These are phyloP conservation scores for Eolophus roseicapilla DNA, from an alignment of 2,113 vertebrate genomes.

Conservation along the genomic window DNA sequence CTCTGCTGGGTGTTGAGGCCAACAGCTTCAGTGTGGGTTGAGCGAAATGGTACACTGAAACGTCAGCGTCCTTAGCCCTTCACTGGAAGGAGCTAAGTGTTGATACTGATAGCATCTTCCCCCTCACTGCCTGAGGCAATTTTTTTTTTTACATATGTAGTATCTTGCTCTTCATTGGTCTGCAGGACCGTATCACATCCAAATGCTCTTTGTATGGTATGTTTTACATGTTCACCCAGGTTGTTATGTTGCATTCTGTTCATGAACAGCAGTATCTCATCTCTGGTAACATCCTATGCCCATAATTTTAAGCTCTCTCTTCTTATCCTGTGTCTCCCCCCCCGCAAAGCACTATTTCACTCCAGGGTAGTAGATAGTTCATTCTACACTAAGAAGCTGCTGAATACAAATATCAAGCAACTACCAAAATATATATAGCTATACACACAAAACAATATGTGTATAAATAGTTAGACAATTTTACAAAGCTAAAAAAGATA, in stretches of 20 bases:
- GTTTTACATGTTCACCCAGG: background rate
- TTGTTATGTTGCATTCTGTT: background rate
- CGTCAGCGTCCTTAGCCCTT: background rate
- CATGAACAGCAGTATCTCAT: background rate
- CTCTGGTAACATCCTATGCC: background rate
- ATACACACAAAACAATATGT: background rate
- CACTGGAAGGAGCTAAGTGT: background rate
- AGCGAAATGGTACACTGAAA: background rate
- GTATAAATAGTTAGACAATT: background rate
- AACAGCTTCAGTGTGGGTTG: background rate
- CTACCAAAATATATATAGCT: background rate
- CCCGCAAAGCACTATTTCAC: background rate
- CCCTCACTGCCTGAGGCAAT: fast-evolving
- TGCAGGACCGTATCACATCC: background rate
- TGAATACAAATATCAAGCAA: background rate
- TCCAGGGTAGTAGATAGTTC: background rate
- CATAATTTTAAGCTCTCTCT: background rate
- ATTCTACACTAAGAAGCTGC: background rate
- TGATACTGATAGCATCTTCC: background rate
- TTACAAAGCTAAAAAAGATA: background rate
- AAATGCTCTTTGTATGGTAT: background rate
- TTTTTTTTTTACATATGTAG: background rate
- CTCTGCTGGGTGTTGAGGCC: background rate
- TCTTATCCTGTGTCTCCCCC: background rate
- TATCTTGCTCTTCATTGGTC: background rate